Base-by-base conservation (phyloP, 1,140 invertebrate genomes). In the Holotrichia oblita region DNA sequence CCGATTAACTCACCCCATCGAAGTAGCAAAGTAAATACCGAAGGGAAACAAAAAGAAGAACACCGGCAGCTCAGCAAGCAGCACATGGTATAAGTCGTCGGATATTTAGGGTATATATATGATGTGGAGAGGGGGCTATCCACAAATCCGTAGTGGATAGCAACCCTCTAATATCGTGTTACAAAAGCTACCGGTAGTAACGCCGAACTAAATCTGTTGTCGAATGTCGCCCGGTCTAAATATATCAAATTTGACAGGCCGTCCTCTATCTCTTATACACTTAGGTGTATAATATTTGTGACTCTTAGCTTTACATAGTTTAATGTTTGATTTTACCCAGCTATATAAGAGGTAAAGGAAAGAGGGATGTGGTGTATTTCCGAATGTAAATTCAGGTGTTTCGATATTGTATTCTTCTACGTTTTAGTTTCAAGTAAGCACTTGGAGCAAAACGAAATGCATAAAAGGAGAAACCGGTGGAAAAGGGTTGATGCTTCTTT, bases 91-190 rank as follows among this genome's bases (percentile, higher is more conserved):
- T 6, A 17, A 64, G 61, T 9, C 17, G 24, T 14, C 44, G 12
- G 44, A 48, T 48, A 48, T n/a, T 10, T 48, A 48, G 4, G n/a
- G 10, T 41, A 20, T 61, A 20, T 69, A 10, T 69, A 12, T 12
- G 10, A 42, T 10, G 27, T 74, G n/a, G 17, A 40, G 9, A 41
- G 73, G 34, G 6, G 73, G 40, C 40, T 40, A 41, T 14, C 9
- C 73, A 22, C 73, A 27, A 34, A 74, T 74, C 73, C 73, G 6
- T 74, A 24, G n/a, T 20, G 34, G 41, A 44, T 12, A 41, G 34
- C 73, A 74, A 44, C 73, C 73, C 40, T 44, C 73, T 74, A 69
- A 69, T 69, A 69, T 69, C 61, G 27, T 69, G 61, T 69, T 69
- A 69, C 61, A 69, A 69, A 69, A 69, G 61, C 61, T 69, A 69